These are phyloP conservation scores for Trinorchestia longiramus DNA, from an alignment of 1,140 invertebrate genomes.

Conservation along the genomic window DNA sequence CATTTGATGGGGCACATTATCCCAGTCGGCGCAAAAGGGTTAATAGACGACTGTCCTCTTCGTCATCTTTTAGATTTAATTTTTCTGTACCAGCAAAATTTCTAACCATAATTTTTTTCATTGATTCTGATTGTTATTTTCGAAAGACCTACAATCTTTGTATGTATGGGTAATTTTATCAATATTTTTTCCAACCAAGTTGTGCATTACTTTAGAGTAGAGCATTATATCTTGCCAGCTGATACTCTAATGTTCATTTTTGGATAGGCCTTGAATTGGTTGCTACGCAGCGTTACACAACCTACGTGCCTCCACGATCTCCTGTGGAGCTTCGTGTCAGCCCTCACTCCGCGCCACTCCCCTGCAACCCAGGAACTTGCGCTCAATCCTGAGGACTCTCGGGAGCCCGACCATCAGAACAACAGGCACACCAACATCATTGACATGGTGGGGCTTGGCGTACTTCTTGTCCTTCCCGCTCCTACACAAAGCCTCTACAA, in stretches of 20 bases:
- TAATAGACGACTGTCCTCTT: too few species aligned
- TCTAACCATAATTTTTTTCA: neutral
- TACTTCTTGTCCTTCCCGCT: neutral
- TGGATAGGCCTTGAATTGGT: conserved; percentile 90
- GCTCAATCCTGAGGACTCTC: conserved; percentile 61
- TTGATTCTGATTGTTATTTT: neutral
- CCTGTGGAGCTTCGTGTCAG: conserved; percentile 92
- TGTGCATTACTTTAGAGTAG: neutral
- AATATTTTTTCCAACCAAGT: neutral
- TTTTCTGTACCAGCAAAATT: too few species aligned
- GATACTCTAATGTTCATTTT: neutral
- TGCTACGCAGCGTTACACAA: conserved; percentile 91
- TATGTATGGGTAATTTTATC: neutral
- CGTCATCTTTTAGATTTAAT: too few species aligned
- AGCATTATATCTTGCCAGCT: neutral
- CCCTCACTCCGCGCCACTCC: conserved; percentile 70
- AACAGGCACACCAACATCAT: conserved; percentile 61
- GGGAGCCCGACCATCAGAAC: conserved; percentile 62
- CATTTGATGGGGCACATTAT: too few species aligned
- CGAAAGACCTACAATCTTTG: neutral
- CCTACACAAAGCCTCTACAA: neutral
- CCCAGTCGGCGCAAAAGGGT: too few species aligned
- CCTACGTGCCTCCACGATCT: conserved; percentile 91
- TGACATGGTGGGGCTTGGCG: neutral
- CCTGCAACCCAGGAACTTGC: conserved; percentile 36